These are phyloP conservation scores for Anoncus sp. DNA, from an alignment of 2,888 invertebrate genomes.

Conservation along the genomic window DNA sequence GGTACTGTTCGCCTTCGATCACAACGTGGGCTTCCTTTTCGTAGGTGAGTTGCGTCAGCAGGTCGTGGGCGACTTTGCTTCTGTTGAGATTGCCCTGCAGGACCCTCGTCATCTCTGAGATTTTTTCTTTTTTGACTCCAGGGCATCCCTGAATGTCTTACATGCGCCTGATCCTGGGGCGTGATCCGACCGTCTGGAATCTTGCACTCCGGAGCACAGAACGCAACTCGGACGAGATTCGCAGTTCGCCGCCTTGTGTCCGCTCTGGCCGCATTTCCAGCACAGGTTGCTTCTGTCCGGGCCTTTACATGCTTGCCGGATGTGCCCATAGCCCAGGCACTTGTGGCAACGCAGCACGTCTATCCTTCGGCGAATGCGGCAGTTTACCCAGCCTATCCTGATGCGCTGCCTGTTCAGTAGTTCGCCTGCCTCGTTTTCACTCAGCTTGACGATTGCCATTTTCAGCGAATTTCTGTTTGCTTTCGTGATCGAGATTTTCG, in stretches of 20 bases:
- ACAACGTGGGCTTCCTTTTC: slow-evolving; percentile 48
- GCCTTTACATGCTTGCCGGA: slow-evolving; percentile 29
- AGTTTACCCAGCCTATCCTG: slow-evolving; percentile 14
- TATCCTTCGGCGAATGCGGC: slow-evolving; percentile 7
- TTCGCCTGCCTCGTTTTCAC: background rate
- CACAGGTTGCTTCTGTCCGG: slow-evolving; percentile 61
- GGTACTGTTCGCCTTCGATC: slow-evolving; percentile 66
- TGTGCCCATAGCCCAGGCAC: slow-evolving; percentile 54
- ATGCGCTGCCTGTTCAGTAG: background rate
- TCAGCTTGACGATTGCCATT: slow-evolving; percentile 4
- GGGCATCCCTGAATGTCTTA: slow-evolving; percentile 46
- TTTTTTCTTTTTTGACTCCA: slow-evolving; percentile 27
- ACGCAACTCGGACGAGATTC: slow-evolving; percentile 46
- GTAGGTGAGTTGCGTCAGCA: slow-evolving; percentile 35
- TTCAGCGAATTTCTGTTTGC: too few relatives aligned
- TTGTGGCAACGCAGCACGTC: slow-evolving; percentile 37
- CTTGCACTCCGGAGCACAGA: slow-evolving; percentile 63
- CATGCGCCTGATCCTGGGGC: slow-evolving; percentile 46
- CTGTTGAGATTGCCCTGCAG: slow-evolving; percentile 63
- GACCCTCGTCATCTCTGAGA: slow-evolving; percentile 1
- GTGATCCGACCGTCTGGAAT: slow-evolving; percentile 24
- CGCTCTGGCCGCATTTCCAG: slow-evolving; percentile 60
- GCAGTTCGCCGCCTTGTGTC: slow-evolving; percentile 59
- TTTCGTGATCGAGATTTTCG: too few relatives aligned
- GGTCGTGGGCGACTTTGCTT: slow-evolving; percentile 46